Evolutionary conservation across 2,797 vertebrate genomes (phyloP).

Genomic region (Sebastes alutus): DNA sequence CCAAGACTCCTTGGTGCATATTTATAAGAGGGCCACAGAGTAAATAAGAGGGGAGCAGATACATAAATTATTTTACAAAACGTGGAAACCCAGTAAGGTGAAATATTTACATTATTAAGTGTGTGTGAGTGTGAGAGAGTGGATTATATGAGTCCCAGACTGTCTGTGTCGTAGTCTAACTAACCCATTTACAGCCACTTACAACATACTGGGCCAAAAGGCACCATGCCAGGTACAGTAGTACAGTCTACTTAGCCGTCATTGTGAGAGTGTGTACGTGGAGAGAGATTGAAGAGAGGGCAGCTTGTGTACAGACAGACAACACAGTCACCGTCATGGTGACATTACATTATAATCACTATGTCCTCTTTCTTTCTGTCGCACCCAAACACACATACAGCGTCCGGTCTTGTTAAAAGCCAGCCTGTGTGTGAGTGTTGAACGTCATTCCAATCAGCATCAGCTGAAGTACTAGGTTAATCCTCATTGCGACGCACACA

Average conservation of each 20-base stretch:
- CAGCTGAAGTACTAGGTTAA: slow-evolving; percentile 76
- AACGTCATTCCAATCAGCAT: slow-evolving; percentile 77
- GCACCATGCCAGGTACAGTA: slow-evolving; percentile 55
- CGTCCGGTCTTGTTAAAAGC: slow-evolving; percentile 27
- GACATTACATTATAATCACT: slow-evolving; percentile 14
- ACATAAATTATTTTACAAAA: slow-evolving; percentile 24
- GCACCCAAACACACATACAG: neutral
- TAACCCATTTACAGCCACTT: slow-evolving; percentile 57
- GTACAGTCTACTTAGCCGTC: slow-evolving; percentile 5
- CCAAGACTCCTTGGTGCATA: slow-evolving; percentile 66
- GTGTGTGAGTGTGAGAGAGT: neutral
- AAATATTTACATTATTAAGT: neutral
- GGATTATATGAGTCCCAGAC: slow-evolving; percentile 30
- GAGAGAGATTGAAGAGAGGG: neutral
- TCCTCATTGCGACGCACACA: slow-evolving; percentile 66
- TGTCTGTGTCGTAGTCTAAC: slow-evolving; percentile 38
- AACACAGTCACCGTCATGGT: neutral
- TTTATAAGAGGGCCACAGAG: slow-evolving; percentile 45
- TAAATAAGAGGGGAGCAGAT: slow-evolving; percentile 1
- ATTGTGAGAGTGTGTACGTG: neutral
- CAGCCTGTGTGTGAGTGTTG: slow-evolving; percentile 42
- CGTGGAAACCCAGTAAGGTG: neutral
- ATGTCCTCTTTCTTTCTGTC: neutral
- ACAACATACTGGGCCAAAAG: slow-evolving; percentile 43
- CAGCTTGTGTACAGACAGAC: neutral